Percentiles rank a stretch among this genome's conserved stretches.
phyloP scores from a whole-genome alignment of 2,888 invertebrate species.

The Cactoblastis cactorum region DNA sequence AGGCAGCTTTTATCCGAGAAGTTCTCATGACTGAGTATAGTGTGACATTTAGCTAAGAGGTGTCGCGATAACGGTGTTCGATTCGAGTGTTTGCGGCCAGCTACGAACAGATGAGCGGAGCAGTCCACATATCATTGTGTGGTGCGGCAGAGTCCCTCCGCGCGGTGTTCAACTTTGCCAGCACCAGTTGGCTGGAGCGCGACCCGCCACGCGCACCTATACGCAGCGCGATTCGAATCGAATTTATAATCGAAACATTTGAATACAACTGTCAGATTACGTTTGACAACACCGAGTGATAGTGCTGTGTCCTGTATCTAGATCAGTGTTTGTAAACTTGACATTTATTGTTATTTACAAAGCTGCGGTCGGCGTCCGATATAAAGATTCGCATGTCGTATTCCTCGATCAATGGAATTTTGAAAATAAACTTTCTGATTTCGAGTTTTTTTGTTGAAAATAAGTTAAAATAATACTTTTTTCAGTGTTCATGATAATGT shows the following conservation, averaged over 20 bases:
- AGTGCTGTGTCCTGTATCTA: slow-evolving; percentile 49
- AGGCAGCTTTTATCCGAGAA: slow-evolving; percentile 32
- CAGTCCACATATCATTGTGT: slow-evolving; percentile 20
- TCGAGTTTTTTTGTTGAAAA: slow-evolving; percentile 1
- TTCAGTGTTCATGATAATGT: too few species aligned
- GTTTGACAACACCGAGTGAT: slow-evolving; percentile 40
- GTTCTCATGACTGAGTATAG: slow-evolving; percentile 42
- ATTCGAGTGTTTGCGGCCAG: slow-evolving; percentile 36
- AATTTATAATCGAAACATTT: slow-evolving; percentile 44
- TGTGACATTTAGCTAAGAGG: slow-evolving; percentile 40
- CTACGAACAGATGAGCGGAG: slow-evolving; percentile 65
- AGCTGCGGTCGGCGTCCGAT: slow-evolving; percentile 46
- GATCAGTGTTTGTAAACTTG: slow-evolving; percentile 46
- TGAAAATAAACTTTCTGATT: neutral
- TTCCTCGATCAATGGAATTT: slow-evolving; percentile 31
- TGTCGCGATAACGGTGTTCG: slow-evolving; percentile 53
- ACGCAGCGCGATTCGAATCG: slow-evolving; percentile 42
- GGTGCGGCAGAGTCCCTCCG: slow-evolving; percentile 35
- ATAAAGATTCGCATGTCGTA: slow-evolving; percentile 31
- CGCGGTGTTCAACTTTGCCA: slow-evolving; percentile 23
- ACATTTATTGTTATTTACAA: slow-evolving; percentile 24
- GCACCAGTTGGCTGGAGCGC: slow-evolving; percentile 61
- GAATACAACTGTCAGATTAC: slow-evolving; percentile 48
- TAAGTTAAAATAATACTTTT: neutral
- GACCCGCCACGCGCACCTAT: slow-evolving; percentile 66